Evolutionary conservation across 53 echinoderm and acorn worm species (phyloP).

Genomic region (Henricia sp.): DNA sequence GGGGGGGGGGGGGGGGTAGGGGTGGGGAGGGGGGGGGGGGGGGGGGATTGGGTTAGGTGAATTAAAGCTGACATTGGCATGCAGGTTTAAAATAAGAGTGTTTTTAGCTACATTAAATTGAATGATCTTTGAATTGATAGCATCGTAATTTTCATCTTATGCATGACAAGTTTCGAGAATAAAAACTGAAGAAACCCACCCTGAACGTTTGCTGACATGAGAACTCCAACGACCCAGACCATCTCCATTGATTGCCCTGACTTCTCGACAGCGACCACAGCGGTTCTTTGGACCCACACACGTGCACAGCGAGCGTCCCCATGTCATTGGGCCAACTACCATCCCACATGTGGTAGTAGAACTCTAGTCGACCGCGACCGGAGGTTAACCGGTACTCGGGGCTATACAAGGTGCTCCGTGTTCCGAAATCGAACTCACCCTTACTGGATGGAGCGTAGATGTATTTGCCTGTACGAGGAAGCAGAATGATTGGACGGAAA

Average conservation of each 20-base stretch:
- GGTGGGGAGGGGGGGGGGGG: no score
- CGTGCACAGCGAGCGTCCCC: constrained; percentile 42
- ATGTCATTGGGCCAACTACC: constrained; percentile 29
- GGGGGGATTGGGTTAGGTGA: no score
- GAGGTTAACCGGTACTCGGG: constrained; percentile 40
- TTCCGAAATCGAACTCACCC: not conserved
- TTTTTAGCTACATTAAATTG: no score
- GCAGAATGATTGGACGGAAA: no score
- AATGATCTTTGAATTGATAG: no score
- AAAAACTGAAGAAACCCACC: not conserved
- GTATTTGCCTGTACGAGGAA: constrained; percentile 21
- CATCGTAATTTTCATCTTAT: no score
- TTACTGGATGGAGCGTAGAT: constrained; percentile 56
- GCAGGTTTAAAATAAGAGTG: no score
- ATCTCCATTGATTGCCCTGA: constrained; percentile 49
- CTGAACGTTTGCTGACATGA: constrained; percentile 13
- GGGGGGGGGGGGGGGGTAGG: no score
- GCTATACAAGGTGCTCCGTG: constrained; percentile 9
- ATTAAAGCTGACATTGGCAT: no score
- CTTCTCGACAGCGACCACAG: constrained; percentile 8
- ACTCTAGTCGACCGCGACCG: constrained; percentile 32
- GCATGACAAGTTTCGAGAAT: no score
- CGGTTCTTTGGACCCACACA: constrained; percentile 9
- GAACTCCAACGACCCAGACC: constrained; percentile 32
- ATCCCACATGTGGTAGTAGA: constrained; percentile 65